These are phyloP conservation scores for Eupithecia pulchellata DNA, from an alignment of 2,888 invertebrate genomes.

Conservation along the genomic window DNA sequence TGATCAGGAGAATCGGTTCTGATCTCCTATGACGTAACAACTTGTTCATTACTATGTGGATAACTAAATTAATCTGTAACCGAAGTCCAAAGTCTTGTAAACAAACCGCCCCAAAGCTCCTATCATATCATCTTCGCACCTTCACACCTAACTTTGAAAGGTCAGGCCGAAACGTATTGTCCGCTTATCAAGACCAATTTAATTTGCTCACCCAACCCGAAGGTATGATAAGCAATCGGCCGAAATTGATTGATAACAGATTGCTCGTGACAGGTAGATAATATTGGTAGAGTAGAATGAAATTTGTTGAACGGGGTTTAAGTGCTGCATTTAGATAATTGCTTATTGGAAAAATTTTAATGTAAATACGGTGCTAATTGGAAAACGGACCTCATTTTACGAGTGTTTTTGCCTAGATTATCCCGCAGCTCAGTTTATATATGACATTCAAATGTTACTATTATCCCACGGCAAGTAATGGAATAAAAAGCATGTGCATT, in stretches of 20 bases:
- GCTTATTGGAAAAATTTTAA: neutral
- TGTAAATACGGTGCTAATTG: too few relatives aligned
- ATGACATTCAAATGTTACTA: too few relatives aligned
- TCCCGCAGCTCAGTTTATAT: too few relatives aligned
- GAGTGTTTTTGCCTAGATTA: too few relatives aligned
- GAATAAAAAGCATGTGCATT: too few relatives aligned
- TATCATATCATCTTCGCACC: constrained; percentile 9
- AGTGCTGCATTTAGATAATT: neutral
- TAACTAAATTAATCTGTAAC: neutral
- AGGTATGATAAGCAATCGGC: constrained; percentile 26
- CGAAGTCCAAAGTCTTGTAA: neutral
- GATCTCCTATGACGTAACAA: neutral
- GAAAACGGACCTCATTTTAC: neutral
- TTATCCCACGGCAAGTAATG: too few relatives aligned
- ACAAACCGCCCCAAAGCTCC: neutral
- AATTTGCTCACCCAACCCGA: constrained; percentile 20
- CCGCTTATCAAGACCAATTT: constrained; percentile 15
- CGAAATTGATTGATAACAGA: constrained; percentile 15
- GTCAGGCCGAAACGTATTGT: constrained; percentile 5
- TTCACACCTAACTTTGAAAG: constrained; percentile 9
- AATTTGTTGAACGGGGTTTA: neutral
- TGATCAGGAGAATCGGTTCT: neutral
- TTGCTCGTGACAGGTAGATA: neutral
- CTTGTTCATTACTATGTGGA: neutral
- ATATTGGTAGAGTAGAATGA: neutral